Evolutionary conservation across 2,888 invertebrate species (phyloP), one percentile per base, ranked within the genome.

Genomic region (Erebia ligea): DNA sequence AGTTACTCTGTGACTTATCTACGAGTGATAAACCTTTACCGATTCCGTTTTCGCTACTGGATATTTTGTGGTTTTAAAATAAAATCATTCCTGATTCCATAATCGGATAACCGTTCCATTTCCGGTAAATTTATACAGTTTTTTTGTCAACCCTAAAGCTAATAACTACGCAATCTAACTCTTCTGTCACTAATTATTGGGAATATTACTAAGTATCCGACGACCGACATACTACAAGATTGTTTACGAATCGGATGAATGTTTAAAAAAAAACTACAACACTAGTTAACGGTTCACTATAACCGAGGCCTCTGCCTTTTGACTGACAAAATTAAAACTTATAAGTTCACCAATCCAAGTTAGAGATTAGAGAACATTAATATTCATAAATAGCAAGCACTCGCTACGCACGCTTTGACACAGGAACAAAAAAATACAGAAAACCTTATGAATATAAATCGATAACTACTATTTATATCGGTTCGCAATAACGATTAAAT

Each of bases 381-480:
- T 54, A 2, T 11, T 21, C 5, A 13, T 25, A 40, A n/a, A 42
- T 6, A 9, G 34, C 58, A 42, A 59, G 17, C 61, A 61, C 61
- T 19, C 21, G 21, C n/a, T n/a, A n/a, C n/a, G n/a, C n/a, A n/a
- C n/a, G n/a, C n/a, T n/a, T n/a, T n/a, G n/a, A n/a, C n/a, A n/a
- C 57, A 25, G 15, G 21, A 57, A 15, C 13, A 15, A 34, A 8
- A n/a, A 34, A 13, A 17, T 17, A 10, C 2, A 58, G 25, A 11
- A 56, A 25, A 61, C 42, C 61, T 62, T n/a, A 50, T 34, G 50
- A 25, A 50, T 63, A 17, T 25, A 6, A 34, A 63, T 63, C 4
- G 6, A 52, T 54, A 48, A 48, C 9, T 17, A 17, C 11, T 54
- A 17, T 10, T 10, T 17, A 25, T 19, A 67, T 61, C 67, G 25